Evolutionary conservation across 2,888 invertebrate genomes (phyloP).

Genomic region (Schrankia costaestrigalis): DNA sequence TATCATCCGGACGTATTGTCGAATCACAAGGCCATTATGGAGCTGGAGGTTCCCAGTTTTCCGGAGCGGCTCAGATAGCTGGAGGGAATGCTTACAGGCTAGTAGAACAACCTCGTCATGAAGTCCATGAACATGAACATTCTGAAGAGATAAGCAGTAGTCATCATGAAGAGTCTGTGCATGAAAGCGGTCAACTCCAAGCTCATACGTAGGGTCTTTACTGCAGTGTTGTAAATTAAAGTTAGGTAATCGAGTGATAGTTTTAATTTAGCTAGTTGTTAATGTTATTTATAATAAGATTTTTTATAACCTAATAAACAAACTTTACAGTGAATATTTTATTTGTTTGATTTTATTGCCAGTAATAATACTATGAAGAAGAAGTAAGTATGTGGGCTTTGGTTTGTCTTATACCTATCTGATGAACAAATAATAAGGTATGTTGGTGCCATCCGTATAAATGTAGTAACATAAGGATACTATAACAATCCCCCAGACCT

Average conservation of each 20-base stretch:
- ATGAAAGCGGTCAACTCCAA: slow-evolving; percentile 30
- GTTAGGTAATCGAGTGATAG: slow-evolving; percentile 7
- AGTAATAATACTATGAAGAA: no score
- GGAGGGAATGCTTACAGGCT: slow-evolving; percentile 41
- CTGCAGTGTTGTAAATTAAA: slow-evolving; percentile 15
- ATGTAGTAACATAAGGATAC: no score
- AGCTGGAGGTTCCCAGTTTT: no score
- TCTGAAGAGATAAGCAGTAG: slow-evolving; percentile 25
- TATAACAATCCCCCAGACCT: no score
- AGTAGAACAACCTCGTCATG: slow-evolving; percentile 39
- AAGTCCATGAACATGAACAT: slow-evolving; percentile 26
- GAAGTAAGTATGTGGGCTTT: no score
- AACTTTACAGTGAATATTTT: no score
- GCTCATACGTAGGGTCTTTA: slow-evolving; percentile 18
- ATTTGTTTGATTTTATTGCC: no score
- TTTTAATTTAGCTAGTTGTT: slow-evolving; percentile 12
- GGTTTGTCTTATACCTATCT: no score
- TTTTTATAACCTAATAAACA: no score
- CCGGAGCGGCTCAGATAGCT: slow-evolving; percentile 20
- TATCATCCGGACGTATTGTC: slow-evolving; percentile 53
- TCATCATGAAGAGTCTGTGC: slow-evolving; percentile 29
- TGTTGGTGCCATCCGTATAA: no score
- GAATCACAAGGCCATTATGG: slow-evolving; percentile 35
- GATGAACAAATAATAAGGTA: no score
- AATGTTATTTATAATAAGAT: no score